phyloP scores from a whole-genome alignment of 2,113 vertebrate species.

The Notarius lentiginosus region DNA sequence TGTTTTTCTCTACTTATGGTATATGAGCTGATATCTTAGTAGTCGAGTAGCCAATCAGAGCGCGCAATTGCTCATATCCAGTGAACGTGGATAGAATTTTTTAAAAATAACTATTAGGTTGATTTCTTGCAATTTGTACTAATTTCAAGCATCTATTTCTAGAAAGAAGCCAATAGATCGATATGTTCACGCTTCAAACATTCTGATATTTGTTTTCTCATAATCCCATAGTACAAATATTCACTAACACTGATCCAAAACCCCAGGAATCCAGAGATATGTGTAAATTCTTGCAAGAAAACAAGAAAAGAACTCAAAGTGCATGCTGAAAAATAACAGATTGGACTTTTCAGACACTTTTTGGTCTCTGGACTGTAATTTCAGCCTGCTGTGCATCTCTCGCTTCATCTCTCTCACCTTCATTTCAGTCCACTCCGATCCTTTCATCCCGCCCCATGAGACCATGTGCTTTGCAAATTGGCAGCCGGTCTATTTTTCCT shows the following conservation, averaged over 20 bases:
- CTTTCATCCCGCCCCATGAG: neutral
- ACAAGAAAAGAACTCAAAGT: neutral
- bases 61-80: too few relatives aligned
- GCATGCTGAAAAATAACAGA: neutral
- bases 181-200: neutral
- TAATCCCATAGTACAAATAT: neutral
- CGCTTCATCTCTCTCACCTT: neutral
- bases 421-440: neutral
- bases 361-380: neutral
- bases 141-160: neutral
- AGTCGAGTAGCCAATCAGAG: too few relatives aligned
- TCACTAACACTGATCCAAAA: too few relatives aligned
- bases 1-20: too few relatives aligned
- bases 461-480: neutral
- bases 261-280: too few relatives aligned
- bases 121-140: neutral
- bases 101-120: too few relatives aligned
- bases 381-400: neutral
- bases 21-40: too few relatives aligned
- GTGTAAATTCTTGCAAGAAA: neutral
- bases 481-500: constrained; percentile 3
- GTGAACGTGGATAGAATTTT: too few relatives aligned
- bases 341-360: neutral
- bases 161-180: neutral
- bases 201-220: neutral